phyloP scores from a whole-genome alignment of 1,140 invertebrate genomes.

The Leptinotarsa lineolata region DNA sequence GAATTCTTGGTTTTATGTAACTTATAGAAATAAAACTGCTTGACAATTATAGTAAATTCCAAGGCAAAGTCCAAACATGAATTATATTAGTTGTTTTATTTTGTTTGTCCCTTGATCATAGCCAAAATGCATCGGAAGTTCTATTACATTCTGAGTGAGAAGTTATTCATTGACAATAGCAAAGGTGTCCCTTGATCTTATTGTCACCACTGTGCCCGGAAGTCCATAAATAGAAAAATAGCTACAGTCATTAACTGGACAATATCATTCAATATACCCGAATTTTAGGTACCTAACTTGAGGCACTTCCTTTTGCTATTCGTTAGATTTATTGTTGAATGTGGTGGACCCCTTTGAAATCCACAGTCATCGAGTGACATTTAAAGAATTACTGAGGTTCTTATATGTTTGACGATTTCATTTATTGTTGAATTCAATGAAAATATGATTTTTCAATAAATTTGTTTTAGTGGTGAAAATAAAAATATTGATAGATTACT shows the following conservation, averaged over 20 bases:
- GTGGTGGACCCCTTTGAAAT: background rate
- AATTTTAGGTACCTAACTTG: background rate
- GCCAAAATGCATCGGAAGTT: background rate
- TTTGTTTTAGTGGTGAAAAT: no score
- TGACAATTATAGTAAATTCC: no score
- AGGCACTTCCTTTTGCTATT: conserved; percentile 1
- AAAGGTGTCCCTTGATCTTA: conserved; percentile 10
- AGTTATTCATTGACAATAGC: background rate
- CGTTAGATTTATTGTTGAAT: background rate
- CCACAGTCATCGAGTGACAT: background rate
- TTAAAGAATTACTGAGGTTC: no score
- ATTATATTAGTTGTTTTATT: no score
- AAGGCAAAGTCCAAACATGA: no score
- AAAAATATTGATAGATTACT: no score
- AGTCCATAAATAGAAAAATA: conserved; percentile 19
- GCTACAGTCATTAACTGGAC: conserved; percentile 7
- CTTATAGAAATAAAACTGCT: no score
- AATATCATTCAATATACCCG: background rate
- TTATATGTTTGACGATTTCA: no score
- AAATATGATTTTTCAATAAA: no score
- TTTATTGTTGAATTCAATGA: no score
- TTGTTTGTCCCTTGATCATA: background rate
- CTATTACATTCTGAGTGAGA: background rate
- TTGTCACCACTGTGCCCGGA: conserved; percentile 10
- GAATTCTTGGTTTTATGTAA: no score